These are phyloP conservation scores for Diuraphis noxia DNA, from an alignment of 1,140 invertebrate genomes.

Conservation along the genomic window DNA sequence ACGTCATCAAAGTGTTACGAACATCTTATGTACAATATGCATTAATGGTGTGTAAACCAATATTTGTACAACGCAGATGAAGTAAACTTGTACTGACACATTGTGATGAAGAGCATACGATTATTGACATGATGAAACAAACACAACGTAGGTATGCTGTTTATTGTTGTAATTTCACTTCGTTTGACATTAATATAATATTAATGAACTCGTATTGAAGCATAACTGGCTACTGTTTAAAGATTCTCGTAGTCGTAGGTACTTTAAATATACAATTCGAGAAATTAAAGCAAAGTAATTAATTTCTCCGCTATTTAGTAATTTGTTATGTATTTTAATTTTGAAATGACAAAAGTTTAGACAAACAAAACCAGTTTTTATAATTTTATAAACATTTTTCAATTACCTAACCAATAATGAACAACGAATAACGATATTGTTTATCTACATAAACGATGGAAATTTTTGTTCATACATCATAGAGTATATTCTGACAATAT, in stretches of 20 bases:
- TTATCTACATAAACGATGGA: too few species aligned
- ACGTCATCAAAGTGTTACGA: neutral
- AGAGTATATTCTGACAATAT: too few species aligned
- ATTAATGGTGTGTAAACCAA: neutral
- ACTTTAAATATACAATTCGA: neutral
- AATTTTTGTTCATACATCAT: too few species aligned
- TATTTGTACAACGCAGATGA: neutral
- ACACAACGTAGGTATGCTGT: neutral
- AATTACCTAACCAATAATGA: neutral
- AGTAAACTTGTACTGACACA: neutral
- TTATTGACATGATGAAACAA: slow-evolving; percentile 6
- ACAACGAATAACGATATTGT: too few species aligned
- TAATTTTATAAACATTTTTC: neutral
- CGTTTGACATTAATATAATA: neutral
- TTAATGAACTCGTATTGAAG: neutral
- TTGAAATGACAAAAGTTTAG: neutral
- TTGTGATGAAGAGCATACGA: neutral
- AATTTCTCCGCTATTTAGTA: neutral
- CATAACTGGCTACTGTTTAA: neutral
- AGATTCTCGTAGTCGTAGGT: too few species aligned
- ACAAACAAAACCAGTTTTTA: neutral
- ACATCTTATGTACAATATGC: neutral
- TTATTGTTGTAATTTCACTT: neutral
- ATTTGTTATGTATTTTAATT: neutral
- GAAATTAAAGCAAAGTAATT: neutral